A percentile compares a stretch with the other conserved stretches of the same genome.
These are phyloP conservation scores for Pseudomyrmex pallidus DNA, from an alignment of 1,140 invertebrate species.

Conservation along the genomic window DNA sequence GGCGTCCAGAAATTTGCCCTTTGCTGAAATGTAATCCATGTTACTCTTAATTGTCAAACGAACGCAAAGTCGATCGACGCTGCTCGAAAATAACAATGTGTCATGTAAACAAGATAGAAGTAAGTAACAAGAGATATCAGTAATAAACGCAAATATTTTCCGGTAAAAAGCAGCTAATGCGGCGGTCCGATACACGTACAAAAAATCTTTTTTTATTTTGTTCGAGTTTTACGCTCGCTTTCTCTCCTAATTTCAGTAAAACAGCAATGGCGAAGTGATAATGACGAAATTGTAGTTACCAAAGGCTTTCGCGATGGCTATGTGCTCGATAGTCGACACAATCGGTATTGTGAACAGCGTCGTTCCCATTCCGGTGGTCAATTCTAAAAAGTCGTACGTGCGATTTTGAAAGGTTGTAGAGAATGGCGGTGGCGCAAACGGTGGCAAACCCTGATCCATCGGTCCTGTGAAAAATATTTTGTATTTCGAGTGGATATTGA, in stretches of 20 bases:
- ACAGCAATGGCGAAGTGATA: neutral
- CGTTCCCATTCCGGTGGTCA: slow-evolving; percentile 88
- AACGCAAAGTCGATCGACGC: no score
- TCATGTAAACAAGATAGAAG: no score
- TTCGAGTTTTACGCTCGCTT: neutral
- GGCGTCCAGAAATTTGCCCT: slow-evolving; percentile 88
- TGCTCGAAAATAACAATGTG: no score
- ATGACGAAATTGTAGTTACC: slow-evolving; percentile 81
- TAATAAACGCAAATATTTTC: neutral
- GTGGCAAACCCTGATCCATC: slow-evolving; percentile 89
- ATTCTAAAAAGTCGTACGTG: slow-evolving; percentile 88
- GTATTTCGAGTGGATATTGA: neutral
- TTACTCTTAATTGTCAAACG: neutral
- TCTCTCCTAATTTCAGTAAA: neutral
- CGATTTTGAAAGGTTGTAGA: slow-evolving; percentile 86
- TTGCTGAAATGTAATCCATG: slow-evolving; percentile 77
- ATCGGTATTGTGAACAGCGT: slow-evolving; percentile 91
- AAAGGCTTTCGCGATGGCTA: slow-evolving; percentile 95
- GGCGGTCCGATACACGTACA: no score
- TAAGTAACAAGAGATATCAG: neutral
- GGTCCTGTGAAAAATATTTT: slow-evolving; percentile 82
- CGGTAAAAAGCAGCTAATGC: neutral
- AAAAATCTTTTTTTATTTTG: neutral
- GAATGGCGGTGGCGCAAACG: slow-evolving; percentile 88
- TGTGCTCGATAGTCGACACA: slow-evolving; percentile 93